Base-by-base conservation (phyloP, 1,140 invertebrate genomes). In the Glossosoma conforme region DNA sequence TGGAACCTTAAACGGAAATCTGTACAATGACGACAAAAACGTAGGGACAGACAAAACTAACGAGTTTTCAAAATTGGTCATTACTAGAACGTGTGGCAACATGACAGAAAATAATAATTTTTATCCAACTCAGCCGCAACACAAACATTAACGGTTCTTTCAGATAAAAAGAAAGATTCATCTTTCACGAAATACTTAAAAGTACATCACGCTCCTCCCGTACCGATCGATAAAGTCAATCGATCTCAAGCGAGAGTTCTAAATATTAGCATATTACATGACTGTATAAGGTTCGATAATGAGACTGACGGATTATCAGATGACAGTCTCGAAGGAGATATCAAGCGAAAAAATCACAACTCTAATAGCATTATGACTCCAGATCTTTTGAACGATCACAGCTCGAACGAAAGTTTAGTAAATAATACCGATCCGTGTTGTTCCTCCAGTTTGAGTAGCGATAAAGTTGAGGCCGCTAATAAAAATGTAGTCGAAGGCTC, bases 21-120 rank as follows among this genome's bases (percentile, higher is more conserved):
- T 74, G 56, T 42, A 60, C 61, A 62, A 54, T 60, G 44, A 66
- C 56, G 67, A 75, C 42, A 68, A 61, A 60, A 70, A 65, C 37
- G 74, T 74, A 42, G 65, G 64, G 10, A 63, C 62, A 15, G 67
- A 68, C 46, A 64, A 59, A 25, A 37, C 59, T 41, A 42, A 55
- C 15, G 50, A 58, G 32, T 10, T 19, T 17, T 18, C 44, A 2
- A 25, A 38, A 11, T 25, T 38, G 0, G 14, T 44, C 2, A 44
- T 54, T 10, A 58, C 56, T 1, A 58, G 46, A 51, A 51, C 56
- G 2, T 58, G 56, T 35, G 56, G 56, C 8, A 51, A 42, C 30
- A 58, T 58, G 56, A 58, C 56, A 8, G 56, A 58, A 36, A 30
- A 51, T 18, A 11, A 25, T 20, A 18, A 20, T 17, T n/a, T n/a